phyloP scores from a whole-genome alignment of 30 jellyfish, hydroid and myxozoan species.

The Mastigias papua region DNA sequence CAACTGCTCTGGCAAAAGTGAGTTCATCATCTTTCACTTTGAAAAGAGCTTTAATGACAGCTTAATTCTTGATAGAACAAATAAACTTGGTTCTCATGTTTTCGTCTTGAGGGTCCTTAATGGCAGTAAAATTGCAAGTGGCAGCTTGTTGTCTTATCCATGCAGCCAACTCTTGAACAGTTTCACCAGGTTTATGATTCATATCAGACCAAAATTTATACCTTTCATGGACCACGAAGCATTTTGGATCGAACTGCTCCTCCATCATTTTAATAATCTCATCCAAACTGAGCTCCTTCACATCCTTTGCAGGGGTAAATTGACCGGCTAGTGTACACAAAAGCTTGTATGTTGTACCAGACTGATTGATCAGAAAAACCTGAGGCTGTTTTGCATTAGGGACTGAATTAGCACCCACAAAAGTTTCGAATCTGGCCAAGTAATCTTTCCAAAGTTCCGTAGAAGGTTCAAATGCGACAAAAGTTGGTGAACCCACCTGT shows the following conservation, averaged over 20 bases:
- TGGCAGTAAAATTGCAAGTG: constrained; percentile 49
- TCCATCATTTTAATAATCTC: constrained; percentile 48
- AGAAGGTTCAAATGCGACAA: constrained; percentile 8
- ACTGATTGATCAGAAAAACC: background rate
- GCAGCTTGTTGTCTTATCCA: constrained; percentile 66
- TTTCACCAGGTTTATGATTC: constrained; percentile 58
- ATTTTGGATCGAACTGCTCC: constrained; percentile 48
- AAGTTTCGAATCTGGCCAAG: constrained; percentile 10
- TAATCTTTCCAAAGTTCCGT: constrained; percentile 15
- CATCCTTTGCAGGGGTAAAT: constrained; percentile 24
- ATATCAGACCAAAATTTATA: constrained; percentile 52
- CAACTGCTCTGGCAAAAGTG: constrained; percentile 36
- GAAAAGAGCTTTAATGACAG: constrained; percentile 51
- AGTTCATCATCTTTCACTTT: constrained; percentile 25
- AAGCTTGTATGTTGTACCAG: background rate
- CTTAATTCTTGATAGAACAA: constrained; percentile 51
- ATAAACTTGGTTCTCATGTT: constrained; percentile 44
- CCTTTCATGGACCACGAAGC: constrained; percentile 53
- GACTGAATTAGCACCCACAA: constrained; percentile 1
- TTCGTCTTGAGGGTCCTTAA: constrained; percentile 67
- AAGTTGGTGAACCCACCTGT: background rate
- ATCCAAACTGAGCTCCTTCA: constrained; percentile 46
- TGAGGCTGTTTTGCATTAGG: background rate
- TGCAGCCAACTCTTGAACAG: constrained; percentile 67
- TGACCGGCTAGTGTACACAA: constrained; percentile 18